A percentile compares a stretch with the other conserved stretches of the same genome.
These are phyloP conservation scores for Microctonus aethiopoides DNA, from an alignment of 2,888 invertebrate genomes.

Conservation along the genomic window DNA sequence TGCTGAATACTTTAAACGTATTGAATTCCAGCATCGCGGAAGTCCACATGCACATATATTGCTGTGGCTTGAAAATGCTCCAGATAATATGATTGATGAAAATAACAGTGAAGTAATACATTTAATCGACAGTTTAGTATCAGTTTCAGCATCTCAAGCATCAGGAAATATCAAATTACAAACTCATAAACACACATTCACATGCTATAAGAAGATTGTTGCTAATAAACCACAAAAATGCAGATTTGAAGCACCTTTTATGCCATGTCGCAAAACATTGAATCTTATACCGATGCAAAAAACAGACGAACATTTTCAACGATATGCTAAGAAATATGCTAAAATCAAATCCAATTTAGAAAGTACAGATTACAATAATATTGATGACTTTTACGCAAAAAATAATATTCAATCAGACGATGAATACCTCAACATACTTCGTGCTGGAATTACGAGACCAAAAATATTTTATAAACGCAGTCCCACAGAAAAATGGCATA, in stretches of 20 bases:
- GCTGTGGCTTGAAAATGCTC: too few relatives aligned
- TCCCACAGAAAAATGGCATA: slow-evolving; percentile 40
- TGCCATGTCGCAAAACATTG: slow-evolving; percentile 45
- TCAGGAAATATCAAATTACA: slow-evolving; percentile 45
- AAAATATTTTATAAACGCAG: slow-evolving; percentile 40
- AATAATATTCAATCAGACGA: slow-evolving; percentile 39
- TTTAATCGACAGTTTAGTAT: slow-evolving; percentile 49
- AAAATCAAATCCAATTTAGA: slow-evolving; percentile 29
- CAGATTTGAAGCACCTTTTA: slow-evolving; percentile 54
- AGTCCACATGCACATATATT: too few relatives aligned
- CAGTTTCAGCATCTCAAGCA: slow-evolving; percentile 42
- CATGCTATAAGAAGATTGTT: slow-evolving; percentile 48
- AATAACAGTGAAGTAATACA: too few relatives aligned
- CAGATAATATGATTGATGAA: too few relatives aligned
- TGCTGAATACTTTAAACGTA: too few relatives aligned
- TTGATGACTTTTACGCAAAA: background rate
- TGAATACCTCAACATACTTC: slow-evolving; percentile 45
- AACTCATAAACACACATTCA: slow-evolving; percentile 50
- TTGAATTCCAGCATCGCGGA: too few relatives aligned
- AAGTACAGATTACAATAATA: slow-evolving; percentile 9
- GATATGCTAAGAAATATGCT: slow-evolving; percentile 26
- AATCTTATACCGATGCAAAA: slow-evolving; percentile 47
- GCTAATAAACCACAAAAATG: slow-evolving; percentile 45
- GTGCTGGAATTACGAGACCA: slow-evolving; percentile 43
- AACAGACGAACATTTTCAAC: slow-evolving; percentile 27